Percentiles rank a stretch among this genome's conserved stretches.
Conservation (phyloP, 2,888 invertebrate species). For the Pandemis cinnamomeana region DNA sequence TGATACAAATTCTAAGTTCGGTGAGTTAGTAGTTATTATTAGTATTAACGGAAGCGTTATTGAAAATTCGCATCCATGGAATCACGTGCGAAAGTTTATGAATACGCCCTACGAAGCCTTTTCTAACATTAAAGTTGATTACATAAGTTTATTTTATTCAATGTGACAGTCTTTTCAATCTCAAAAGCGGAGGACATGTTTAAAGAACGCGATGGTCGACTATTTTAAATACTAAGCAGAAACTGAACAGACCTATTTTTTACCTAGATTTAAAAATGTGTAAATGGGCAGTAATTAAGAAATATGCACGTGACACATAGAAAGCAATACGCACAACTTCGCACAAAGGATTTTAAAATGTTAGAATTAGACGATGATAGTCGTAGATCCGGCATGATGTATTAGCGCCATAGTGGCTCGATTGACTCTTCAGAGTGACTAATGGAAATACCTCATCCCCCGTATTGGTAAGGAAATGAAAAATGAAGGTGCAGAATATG, state of each 20-base stretch:
- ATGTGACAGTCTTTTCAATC: background rate
- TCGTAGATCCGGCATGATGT: background rate
- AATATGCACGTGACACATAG: slow-evolving; percentile 9
- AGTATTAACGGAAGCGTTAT: slow-evolving; percentile 2
- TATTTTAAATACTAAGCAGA: background rate
- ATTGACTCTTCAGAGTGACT: background rate
- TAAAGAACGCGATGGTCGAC: background rate
- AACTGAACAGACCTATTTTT: background rate
- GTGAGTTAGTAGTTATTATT: slow-evolving; percentile 11
- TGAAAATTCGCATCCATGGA: slow-evolving; percentile 4
- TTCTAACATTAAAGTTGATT: background rate
- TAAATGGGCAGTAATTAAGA: background rate
- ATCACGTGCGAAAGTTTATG: slow-evolving; percentile 29
- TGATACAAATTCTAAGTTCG: background rate
- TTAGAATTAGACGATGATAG: background rate
- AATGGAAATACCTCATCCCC: background rate
- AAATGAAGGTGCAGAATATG: slow-evolving; percentile 64
- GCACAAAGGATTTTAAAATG: background rate
- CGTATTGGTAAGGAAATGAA: slow-evolving; percentile 36
- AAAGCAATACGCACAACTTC: background rate
- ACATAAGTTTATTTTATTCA: slow-evolving; percentile 2
- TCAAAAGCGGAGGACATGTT: background rate
- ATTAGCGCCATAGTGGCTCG: background rate
- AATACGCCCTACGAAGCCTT: slow-evolving; percentile 5
- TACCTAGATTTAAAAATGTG: background rate